Conservation (phyloP, 2,113 vertebrate genomes). For the Mionectes macconnelli region DNA sequence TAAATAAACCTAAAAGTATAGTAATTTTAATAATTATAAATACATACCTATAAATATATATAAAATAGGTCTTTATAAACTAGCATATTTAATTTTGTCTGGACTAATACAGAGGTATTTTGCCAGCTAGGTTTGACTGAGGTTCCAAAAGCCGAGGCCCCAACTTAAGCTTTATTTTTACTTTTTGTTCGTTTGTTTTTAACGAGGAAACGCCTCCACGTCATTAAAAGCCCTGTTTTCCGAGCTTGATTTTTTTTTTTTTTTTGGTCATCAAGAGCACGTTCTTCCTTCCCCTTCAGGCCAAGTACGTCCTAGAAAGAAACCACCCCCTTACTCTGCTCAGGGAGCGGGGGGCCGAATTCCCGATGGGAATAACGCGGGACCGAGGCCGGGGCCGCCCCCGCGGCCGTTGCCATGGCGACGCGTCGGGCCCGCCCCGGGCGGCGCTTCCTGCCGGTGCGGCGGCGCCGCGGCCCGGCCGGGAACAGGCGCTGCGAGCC, state of each 20-base stretch:
- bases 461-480: neutral
- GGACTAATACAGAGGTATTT: neutral
- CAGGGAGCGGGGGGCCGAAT: neutral
- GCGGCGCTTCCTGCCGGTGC: neutral
- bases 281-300: neutral
- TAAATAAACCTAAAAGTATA: neutral
- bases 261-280: neutral
- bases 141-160: neutral
- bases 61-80: too few relatives aligned
- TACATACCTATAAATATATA: too few relatives aligned
- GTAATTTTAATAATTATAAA: too few relatives aligned
- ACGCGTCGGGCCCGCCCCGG: neutral
- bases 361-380: too few relatives aligned
- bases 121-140: neutral
- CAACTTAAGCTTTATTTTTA: neutral
- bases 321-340: too few relatives aligned
- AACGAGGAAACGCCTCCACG: fast-evolving
- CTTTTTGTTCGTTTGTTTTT: too few relatives aligned
- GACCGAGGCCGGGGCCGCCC: neutral
- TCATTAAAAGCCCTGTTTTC: neutral
- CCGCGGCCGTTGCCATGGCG: neutral
- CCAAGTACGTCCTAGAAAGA: too few relatives aligned
- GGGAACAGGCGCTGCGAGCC: too few relatives aligned
- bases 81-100: neutral
- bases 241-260: neutral